These are phyloP conservation scores for Pogonognathellus flavescens DNA, from an alignment of 1,140 invertebrate species.

Conservation along the genomic window DNA sequence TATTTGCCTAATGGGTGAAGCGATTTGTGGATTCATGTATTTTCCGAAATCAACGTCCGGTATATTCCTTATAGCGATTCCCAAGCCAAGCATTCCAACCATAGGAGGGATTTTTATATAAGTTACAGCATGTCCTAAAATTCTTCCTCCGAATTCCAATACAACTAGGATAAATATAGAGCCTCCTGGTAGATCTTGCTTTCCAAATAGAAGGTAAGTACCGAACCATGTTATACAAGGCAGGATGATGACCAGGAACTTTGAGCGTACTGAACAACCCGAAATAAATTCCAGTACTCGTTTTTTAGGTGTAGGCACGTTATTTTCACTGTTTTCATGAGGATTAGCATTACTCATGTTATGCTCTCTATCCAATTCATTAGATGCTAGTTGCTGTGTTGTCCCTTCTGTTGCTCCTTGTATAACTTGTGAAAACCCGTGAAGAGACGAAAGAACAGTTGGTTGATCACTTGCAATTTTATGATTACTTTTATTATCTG, in stretches of 20 bases:
- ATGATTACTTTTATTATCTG: no score
- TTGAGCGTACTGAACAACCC: no score
- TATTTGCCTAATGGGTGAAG: slow-evolving; percentile 75
- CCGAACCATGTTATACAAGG: slow-evolving; percentile 47
- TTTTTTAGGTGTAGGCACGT: no score
- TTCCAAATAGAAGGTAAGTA: slow-evolving; percentile 29
- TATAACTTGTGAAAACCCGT: no score
- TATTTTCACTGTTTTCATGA: no score
- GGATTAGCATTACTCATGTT: no score
- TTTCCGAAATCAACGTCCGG: slow-evolving; percentile 57
- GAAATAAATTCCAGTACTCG: no score
- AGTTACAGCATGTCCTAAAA: slow-evolving; percentile 52
- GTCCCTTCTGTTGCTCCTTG: no score
- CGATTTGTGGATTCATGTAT: slow-evolving; percentile 49
- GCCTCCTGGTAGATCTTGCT: slow-evolving; percentile 56
- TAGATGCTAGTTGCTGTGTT: no score
- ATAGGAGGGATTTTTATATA: slow-evolving; percentile 60
- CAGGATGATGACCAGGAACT: background rate
- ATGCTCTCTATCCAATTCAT: no score
- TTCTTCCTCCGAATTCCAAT: slow-evolving; percentile 55
- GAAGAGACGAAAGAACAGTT: no score
- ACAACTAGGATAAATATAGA: slow-evolving; percentile 56
- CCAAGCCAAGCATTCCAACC: slow-evolving; percentile 64
- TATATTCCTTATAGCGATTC: slow-evolving; percentile 59
- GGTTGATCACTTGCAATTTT: no score